These are phyloP conservation scores for Mallotus villosus DNA, from an alignment of 2,797 vertebrate species.

Conservation along the genomic window DNA sequence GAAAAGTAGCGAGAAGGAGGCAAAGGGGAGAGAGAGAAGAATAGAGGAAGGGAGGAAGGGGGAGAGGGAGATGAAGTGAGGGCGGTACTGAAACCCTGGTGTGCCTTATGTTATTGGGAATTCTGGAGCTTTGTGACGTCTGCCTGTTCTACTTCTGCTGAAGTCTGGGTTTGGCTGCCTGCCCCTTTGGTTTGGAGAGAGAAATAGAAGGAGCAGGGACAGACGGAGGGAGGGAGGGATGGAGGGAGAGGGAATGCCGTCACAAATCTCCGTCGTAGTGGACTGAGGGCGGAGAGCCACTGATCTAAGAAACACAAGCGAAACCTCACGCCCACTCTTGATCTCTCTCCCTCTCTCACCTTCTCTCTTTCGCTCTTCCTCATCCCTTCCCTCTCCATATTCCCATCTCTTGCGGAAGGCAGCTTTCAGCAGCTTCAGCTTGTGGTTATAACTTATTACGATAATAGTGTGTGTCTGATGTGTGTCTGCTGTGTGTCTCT, in stretches of 20 bases:
- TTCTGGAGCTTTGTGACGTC: conserved; percentile 66
- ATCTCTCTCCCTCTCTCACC: conserved; percentile 31
- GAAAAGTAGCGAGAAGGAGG: conserved; percentile 48
- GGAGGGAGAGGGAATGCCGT: conserved; percentile 48
- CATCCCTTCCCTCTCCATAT: conserved; percentile 4
- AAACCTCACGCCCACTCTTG: conserved; percentile 36
- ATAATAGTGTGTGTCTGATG: conserved; percentile 46
- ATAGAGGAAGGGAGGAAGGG: conserved; percentile 51
- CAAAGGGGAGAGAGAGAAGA: conserved; percentile 51
- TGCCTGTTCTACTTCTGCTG: conserved; percentile 62
- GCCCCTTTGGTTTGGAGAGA: conserved; percentile 34
- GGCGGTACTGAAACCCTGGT: conserved; percentile 52
- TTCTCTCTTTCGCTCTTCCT: conserved; percentile 12
- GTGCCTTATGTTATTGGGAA: conserved; percentile 50
- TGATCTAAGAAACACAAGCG: conserved; percentile 66
- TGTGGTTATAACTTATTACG: conserved; percentile 45
- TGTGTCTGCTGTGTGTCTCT: conserved; percentile 28
- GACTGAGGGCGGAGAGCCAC: conserved; percentile 45
- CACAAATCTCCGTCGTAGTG: conserved; percentile 44
- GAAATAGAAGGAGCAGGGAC: conserved; percentile 14
- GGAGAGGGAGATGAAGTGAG: conserved; percentile 43
- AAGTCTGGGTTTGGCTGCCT: conserved; percentile 53
- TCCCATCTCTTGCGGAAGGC: conserved; percentile 26
- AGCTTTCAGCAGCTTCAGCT: conserved; percentile 39
- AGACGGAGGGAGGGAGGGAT: conserved; percentile 29